Evolutionary conservation across 2,113 vertebrate genomes (phyloP).

Genomic region (Oreotrochilus melanogaster): DNA sequence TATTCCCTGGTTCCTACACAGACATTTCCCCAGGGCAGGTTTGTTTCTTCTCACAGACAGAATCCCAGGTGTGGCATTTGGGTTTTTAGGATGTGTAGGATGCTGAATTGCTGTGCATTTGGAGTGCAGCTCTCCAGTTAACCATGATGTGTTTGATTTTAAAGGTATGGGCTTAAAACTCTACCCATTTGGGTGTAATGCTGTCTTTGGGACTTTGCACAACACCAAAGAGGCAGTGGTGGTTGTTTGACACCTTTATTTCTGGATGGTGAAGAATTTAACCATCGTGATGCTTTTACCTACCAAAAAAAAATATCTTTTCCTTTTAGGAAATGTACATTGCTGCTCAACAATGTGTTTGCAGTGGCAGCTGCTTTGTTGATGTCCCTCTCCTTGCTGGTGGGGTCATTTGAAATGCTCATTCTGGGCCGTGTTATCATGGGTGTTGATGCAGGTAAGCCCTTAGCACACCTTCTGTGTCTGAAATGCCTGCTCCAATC

Average conservation of each 20-base stretch:
- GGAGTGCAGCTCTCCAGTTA: neutral
- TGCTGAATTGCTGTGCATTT: neutral
- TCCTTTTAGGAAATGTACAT: conserved; percentile 83
- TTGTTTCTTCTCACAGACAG: neutral
- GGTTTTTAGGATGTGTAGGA: neutral
- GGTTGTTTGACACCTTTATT: neutral
- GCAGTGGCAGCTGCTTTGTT: conserved; percentile 84
- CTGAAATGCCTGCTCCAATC: neutral
- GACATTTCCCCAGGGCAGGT: neutral
- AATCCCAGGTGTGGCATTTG: neutral
- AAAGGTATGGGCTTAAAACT: neutral
- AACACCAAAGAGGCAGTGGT: neutral
- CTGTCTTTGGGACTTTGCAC: neutral
- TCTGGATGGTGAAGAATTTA: neutral
- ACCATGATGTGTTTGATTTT: neutral
- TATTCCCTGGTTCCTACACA: neutral
- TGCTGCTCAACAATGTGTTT: conserved; percentile 89
- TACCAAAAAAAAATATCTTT: neutral
- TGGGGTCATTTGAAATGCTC: conserved; percentile 90
- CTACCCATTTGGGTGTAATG: neutral
- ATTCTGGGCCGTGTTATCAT: conserved; percentile 90
- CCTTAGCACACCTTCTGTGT: fast-evolving
- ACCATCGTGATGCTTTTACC: neutral
- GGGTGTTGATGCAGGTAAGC: conserved; percentile 91
- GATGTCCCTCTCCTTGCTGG: conserved; percentile 83